These are phyloP conservation scores for Chelidonichthys spinosus DNA, from an alignment of 2,797 vertebrate genomes.

Conservation along the genomic window DNA sequence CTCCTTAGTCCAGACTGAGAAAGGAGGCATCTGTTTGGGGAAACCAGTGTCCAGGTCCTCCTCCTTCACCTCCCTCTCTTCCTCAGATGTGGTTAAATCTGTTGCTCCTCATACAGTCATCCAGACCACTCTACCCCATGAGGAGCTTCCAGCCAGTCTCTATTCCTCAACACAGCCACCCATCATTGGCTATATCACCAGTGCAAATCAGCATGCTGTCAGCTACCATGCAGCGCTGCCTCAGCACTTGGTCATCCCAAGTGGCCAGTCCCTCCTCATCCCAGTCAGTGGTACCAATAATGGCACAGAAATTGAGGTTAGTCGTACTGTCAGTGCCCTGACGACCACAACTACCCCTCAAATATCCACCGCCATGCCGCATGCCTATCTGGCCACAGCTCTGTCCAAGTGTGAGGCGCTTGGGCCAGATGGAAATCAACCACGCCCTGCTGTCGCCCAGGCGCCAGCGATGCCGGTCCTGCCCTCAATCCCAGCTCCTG, in stretches of 20 bases:
- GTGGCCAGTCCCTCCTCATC: conserved; percentile 94
- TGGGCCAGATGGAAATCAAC: conserved; percentile 80
- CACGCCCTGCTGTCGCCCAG: conserved; percentile 55
- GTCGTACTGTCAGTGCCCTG: conserved; percentile 85
- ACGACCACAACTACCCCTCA: conserved; percentile 83
- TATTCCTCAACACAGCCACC: conserved; percentile 92
- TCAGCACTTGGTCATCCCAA: conserved; percentile 96
- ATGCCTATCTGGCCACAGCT: conserved; percentile 93
- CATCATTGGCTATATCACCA: conserved; percentile 96
- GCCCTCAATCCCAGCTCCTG: conserved; percentile 59
- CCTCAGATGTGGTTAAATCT: conserved; percentile 86
- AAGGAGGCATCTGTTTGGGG: conserved; percentile 90
- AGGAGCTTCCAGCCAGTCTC: conserved; percentile 92
- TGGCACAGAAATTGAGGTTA: conserved; percentile 86
- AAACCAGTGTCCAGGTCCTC: conserved; percentile 90
- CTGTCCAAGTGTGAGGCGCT: conserved; percentile 93
- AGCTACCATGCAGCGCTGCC: conserved; percentile 92
- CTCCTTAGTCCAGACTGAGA: conserved; percentile 88
- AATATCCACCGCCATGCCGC: conserved; percentile 91
- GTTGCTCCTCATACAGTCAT: conserved; percentile 91
- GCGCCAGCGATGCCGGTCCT: conserved; percentile 67
- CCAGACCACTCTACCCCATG: conserved; percentile 90
- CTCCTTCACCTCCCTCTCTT: conserved; percentile 85
- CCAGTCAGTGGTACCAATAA: conserved; percentile 87
- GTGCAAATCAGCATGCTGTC: conserved; percentile 90